phyloP scores from a whole-genome alignment of 2,113 vertebrate genomes.

The Picathartes gymnocephalus region DNA sequence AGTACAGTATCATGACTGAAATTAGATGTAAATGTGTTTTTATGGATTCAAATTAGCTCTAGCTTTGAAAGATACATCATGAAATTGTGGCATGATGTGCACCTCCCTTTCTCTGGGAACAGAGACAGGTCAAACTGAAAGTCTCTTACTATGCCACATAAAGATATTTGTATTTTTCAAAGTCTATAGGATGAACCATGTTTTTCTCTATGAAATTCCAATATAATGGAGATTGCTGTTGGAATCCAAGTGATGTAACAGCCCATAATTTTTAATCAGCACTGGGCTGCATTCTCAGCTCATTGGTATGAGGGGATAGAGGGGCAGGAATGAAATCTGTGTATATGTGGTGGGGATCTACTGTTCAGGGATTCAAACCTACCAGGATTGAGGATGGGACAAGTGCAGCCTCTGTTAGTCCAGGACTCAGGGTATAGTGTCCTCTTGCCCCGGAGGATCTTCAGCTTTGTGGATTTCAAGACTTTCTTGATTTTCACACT shows the following conservation, averaged over 20 bases:
- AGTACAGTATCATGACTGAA: not conserved
- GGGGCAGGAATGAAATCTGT: not conserved
- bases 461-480: conserved; percentile 87
- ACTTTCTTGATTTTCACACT: conserved; percentile 96
- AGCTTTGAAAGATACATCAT: not conserved
- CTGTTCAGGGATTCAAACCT: conserved; percentile 12
- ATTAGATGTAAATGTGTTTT: not conserved
- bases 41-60: not conserved
- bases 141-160: not conserved
- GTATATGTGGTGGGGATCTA: not conserved
- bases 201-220: conserved; percentile 3
- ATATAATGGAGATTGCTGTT: not conserved
- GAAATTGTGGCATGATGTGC: not conserved
- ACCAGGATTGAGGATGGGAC: conserved; percentile 96
- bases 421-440: conserved; percentile 95
- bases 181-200: not conserved
- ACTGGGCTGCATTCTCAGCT: not conserved
- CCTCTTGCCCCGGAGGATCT: conserved; percentile 81
- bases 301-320: not conserved
- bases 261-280: not conserved
- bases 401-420: conserved; percentile 95
- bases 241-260: not conserved
- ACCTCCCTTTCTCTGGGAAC: not conserved
- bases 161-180: not conserved
- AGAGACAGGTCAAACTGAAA: not conserved